Evolutionary conservation across 2,888 invertebrate genomes (phyloP).

Genomic region (Cephalotes varians): DNA sequence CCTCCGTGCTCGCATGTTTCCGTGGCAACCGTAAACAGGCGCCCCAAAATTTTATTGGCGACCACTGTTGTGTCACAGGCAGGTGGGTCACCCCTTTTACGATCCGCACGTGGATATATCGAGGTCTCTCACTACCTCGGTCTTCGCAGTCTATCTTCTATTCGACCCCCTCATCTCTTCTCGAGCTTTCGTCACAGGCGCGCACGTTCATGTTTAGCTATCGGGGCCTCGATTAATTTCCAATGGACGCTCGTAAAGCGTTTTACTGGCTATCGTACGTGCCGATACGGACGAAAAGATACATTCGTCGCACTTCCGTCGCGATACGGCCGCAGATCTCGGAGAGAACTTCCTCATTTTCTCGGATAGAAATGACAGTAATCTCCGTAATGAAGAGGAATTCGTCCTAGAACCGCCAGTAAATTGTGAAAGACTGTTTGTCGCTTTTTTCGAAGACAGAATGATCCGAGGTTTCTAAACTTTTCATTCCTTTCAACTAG

Average conservation of each 20-base stretch:
- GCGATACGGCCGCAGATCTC: constrained; percentile 37
- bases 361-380: constrained; percentile 54
- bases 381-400: constrained; percentile 72
- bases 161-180: background rate
- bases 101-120: constrained; percentile 50
- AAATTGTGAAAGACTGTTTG: constrained; percentile 38
- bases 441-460: constrained; percentile 20
- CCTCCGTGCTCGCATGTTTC: constrained; percentile 67
- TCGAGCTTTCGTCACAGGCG: constrained; percentile 33
- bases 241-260: constrained; percentile 74
- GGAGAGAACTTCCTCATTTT: constrained; percentile 10
- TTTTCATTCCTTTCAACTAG: constrained; percentile 13
- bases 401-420: constrained; percentile 28
- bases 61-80: constrained; percentile 29
- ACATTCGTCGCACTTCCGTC: background rate
- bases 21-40: constrained; percentile 71
- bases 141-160: background rate
- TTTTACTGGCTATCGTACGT: constrained; percentile 63
- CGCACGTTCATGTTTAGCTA: constrained; percentile 46
- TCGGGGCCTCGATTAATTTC: constrained; percentile 74
- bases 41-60: constrained; percentile 56
- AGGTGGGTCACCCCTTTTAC: constrained; percentile 65
- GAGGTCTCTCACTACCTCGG: constrained; percentile 24
- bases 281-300: constrained; percentile 42
- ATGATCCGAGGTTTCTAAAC: background rate